These are phyloP conservation scores for Eidolon helvum DNA, from an alignment of 2,113 vertebrate genomes.

Conservation along the genomic window DNA sequence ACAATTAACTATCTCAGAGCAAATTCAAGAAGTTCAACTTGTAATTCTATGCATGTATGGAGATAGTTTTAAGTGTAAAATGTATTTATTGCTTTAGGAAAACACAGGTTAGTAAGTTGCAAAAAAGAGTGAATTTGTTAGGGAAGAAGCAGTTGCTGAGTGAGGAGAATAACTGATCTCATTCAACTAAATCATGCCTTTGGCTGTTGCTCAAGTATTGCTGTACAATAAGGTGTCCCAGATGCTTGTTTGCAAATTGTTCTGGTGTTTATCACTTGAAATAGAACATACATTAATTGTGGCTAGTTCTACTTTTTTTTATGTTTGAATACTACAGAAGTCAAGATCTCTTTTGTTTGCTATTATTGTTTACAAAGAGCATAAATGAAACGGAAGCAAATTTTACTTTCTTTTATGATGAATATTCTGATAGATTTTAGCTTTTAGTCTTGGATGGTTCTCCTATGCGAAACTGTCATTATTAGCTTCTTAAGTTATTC, in stretches of 20 bases:
- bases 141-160: background rate
- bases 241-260: background rate
- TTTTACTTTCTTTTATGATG: conserved; percentile 37
- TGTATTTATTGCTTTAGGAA: background rate
- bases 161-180: background rate
- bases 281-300: background rate
- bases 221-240: background rate
- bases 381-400: conserved; percentile 32
- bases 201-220: background rate
- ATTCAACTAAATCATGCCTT: background rate
- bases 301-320: background rate
- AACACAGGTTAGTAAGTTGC: background rate
- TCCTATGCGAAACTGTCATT: conserved; percentile 10
- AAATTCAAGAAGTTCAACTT: background rate
- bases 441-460: conserved; percentile 43
- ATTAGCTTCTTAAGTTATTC: conserved; percentile 57
- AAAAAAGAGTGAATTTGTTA: background rate
- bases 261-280: conserved; percentile 1
- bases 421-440: conserved; percentile 33
- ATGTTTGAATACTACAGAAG: background rate
- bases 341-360: background rate
- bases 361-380: conserved; percentile 32
- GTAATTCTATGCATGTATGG: background rate
- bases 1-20: background rate
- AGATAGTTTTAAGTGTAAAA: background rate